Evolutionary conservation across 2,113 vertebrate genomes (phyloP).

Genomic region (Picathartes gymnocephalus): DNA sequence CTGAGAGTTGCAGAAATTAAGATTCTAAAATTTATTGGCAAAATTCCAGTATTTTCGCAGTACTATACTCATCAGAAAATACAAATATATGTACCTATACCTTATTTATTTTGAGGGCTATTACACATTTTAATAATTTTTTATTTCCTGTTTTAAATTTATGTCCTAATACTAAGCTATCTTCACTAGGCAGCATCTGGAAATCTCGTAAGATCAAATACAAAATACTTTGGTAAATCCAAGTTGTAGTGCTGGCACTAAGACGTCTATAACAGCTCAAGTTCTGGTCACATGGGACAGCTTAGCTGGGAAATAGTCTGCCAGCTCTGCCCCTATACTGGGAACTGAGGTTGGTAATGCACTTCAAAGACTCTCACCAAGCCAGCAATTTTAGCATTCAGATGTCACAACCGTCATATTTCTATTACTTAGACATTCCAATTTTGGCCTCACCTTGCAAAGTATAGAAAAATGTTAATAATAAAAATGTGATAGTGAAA

Average conservation of each 20-base stretch:
- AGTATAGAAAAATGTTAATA: not conserved
- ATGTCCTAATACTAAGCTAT: not conserved
- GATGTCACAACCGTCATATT: not conserved
- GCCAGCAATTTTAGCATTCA: not conserved
- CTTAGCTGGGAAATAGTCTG: not conserved
- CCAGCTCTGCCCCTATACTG: not conserved
- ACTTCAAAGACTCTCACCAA: not conserved
- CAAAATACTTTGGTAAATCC: conserved; percentile 15
- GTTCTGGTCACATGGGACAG: not conserved
- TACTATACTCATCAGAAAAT: not conserved
- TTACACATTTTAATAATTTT: not conserved
- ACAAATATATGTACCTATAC: not conserved
- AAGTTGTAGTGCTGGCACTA: not conserved
- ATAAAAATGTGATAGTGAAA: not conserved
- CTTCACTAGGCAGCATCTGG: not conserved
- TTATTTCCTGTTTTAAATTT: not conserved
- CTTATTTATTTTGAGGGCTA: not conserved
- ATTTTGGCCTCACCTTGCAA: not conserved
- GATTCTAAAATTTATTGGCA: not conserved
- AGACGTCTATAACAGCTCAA: not conserved
- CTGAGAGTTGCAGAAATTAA: not conserved
- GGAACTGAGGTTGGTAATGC: not conserved
- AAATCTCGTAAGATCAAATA: not conserved
- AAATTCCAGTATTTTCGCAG: not conserved
- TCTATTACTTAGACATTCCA: not conserved